These are phyloP conservation scores for Agrochola lota DNA, from an alignment of 2,888 invertebrate genomes.

Conservation along the genomic window DNA sequence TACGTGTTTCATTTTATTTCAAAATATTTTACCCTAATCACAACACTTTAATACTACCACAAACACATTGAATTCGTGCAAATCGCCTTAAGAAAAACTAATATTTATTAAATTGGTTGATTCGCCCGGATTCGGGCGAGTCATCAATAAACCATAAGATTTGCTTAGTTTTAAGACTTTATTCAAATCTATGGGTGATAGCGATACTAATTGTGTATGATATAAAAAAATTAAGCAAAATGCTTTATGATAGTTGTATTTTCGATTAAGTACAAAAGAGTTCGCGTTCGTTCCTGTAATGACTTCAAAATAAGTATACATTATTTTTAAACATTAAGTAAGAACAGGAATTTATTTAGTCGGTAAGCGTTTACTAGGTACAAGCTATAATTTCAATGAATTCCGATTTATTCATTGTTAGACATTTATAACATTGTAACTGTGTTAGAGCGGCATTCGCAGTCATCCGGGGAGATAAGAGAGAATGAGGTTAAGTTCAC, in stretches of 20 bases:
- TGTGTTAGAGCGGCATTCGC: constrained; percentile 48
- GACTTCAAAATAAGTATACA: not conserved
- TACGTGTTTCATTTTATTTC: too few relatives aligned
- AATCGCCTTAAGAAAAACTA: too few relatives aligned
- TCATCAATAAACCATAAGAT: too few relatives aligned
- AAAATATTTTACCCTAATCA: too few relatives aligned
- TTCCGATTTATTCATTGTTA: constrained; percentile 33
- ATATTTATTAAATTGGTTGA: too few relatives aligned
- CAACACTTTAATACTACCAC: too few relatives aligned
- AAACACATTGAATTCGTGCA: too few relatives aligned
- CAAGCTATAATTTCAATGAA: not conserved
- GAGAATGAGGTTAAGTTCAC: constrained; percentile 73
- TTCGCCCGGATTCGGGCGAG: too few relatives aligned
- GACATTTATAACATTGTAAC: constrained; percentile 41
- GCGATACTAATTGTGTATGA: not conserved
- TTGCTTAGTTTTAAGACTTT: not conserved
- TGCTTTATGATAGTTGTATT: not conserved
- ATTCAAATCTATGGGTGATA: too few relatives aligned
- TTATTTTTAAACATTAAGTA: not conserved
- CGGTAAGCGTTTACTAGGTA: constrained; percentile 3
- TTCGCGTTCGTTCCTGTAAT: not conserved
- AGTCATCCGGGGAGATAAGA: constrained; percentile 65
- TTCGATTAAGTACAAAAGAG: not conserved
- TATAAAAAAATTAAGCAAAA: not conserved
- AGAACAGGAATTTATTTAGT: not conserved